Base-by-base conservation (phyloP, 2,113 vertebrate genomes). In the Nesospiza acunhae region DNA sequence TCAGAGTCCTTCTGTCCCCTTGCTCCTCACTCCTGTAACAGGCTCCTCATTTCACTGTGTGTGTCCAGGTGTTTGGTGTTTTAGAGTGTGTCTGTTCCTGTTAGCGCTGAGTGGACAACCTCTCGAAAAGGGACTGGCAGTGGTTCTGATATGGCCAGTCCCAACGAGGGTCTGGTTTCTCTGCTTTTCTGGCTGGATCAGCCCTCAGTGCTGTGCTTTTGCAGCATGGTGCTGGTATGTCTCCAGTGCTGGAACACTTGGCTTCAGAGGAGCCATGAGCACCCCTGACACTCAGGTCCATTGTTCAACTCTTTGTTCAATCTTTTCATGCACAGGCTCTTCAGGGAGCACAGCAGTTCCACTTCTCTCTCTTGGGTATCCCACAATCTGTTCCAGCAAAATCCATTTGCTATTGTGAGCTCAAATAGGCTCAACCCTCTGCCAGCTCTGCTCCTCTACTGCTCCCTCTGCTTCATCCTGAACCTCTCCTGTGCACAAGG, bases 111-210 rank as follows among this genome's bases (percentile, higher is more conserved):
- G 26, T 50, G 42, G 12, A 26, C 7, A 58, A 37, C 13, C 23
- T 85, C 56, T 78, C 55, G 11, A 39, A 67, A 47, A 5, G 3
- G 41, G 30, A 8, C 35, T 63, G 22, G 39, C 44, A 44, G 0
- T 31, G 18, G 12, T 82, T 15, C 49, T 2, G 1, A 52, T 59
- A 47, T 18, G 59, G 15, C 47, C 33, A 39, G n/a, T 69, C 21
- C 18, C 26, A 47, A 1, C 1, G 6, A 12, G 0, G 0, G 10
- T 52, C 33, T 88, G 27, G 4, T 86, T 90, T 49, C 53, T 63
- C 17, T 88, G 58, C n/a, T 89, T 11, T 69, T 76, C 76, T 60
- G 67, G 27, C 10, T 14, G 16, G 19, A 33, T 22, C 28, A 69
- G 62, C 39, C 18, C 26, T 58, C 46, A 62, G 41, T 13, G 41